These are phyloP conservation scores for Philereme transversata DNA, from an alignment of 2,888 invertebrate genomes.

Conservation along the genomic window DNA sequence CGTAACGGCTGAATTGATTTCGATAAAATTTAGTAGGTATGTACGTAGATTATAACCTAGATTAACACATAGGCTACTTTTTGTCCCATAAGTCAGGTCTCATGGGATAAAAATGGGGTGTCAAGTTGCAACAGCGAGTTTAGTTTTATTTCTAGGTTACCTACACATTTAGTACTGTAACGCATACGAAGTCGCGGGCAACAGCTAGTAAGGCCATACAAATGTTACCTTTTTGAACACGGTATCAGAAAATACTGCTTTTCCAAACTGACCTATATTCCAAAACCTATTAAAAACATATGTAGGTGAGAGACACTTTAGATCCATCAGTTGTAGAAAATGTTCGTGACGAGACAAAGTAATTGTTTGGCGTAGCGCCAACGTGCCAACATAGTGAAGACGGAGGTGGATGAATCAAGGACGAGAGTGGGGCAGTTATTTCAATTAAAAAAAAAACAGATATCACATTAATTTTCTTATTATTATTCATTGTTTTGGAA, in stretches of 20 bases:
- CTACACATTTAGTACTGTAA: too few species aligned
- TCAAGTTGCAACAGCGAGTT: too few species aligned
- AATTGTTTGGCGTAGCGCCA: conserved; percentile 77
- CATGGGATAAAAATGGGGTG: too few species aligned
- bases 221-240: neutral
- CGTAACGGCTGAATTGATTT: too few species aligned
- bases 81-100: too few species aligned
- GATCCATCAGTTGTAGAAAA: conserved; percentile 67
- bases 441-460: neutral
- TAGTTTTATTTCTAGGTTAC: too few species aligned
- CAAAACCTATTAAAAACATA: conserved; percentile 32
- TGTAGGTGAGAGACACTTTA: conserved; percentile 50
- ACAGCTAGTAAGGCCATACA: too few species aligned
- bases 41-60: too few species aligned
- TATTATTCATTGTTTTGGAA: neutral
- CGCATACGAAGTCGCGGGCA: too few species aligned
- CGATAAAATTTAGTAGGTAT: too few species aligned
- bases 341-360: conserved; percentile 74
- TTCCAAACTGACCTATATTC: conserved; percentile 18
- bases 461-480: neutral
- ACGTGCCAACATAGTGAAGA: conserved; percentile 35
- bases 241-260: neutral
- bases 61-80: too few species aligned
- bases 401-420: conserved; percentile 32
- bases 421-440: neutral